A percentile compares a stretch with the other conserved stretches of the same genome.
Evolutionary conservation across 1,140 invertebrate species (phyloP).

Genomic region (Diachasma alloeum): DNA sequence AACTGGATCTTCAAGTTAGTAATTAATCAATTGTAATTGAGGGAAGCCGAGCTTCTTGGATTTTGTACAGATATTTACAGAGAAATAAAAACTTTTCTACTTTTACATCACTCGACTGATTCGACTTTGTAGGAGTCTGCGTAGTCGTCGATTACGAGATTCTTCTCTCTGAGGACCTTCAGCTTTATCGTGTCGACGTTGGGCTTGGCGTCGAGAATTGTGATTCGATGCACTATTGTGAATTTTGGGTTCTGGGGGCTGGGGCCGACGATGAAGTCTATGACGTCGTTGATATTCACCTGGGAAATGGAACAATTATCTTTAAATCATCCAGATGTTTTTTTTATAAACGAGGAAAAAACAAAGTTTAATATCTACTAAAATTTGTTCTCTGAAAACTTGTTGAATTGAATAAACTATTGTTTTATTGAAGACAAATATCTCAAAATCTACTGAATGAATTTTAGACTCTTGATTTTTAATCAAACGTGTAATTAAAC

Average conservation of each 20-base stretch:
- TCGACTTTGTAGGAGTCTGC: slow-evolving; percentile 59
- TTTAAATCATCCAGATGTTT: not conserved
- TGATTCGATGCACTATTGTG: slow-evolving; percentile 69
- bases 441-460: too few relatives aligned
- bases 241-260: slow-evolving; percentile 70
- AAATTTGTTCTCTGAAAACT: too few relatives aligned
- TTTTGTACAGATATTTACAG: slow-evolving; percentile 14
- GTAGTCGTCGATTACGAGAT: slow-evolving; percentile 72
- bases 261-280: slow-evolving; percentile 70
- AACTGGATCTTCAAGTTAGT: not conserved
- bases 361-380: too few relatives aligned
- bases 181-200: slow-evolving; percentile 62
- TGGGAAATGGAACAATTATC: slow-evolving; percentile 42
- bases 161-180: slow-evolving; percentile 69
- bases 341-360: not conserved
- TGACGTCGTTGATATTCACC: slow-evolving; percentile 69
- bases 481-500: too few relatives aligned
- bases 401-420: too few relatives aligned
- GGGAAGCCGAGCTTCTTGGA: not conserved
- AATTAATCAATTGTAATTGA: not conserved
- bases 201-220: slow-evolving; percentile 63
- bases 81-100: not conserved
- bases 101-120: slow-evolving; percentile 14
- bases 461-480: too few relatives aligned
- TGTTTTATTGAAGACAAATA: too few relatives aligned